Evolutionary conservation across 2,888 invertebrate genomes (phyloP).

Genomic region (Patella depressa): DNA sequence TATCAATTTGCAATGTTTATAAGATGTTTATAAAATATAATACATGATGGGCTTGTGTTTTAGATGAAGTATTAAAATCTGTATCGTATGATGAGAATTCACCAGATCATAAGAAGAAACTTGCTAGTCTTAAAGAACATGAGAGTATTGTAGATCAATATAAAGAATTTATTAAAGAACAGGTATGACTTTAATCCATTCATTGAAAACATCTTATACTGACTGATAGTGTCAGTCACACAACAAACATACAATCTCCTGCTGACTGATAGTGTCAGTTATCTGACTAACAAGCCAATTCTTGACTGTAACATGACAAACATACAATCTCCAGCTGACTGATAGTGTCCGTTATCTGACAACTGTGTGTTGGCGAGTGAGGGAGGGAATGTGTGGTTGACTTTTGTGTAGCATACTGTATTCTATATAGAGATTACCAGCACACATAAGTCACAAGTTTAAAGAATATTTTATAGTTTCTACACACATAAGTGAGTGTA

Average conservation of each 20-base stretch:
- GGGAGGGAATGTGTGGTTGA: too few relatives aligned
- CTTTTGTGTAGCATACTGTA: too few relatives aligned
- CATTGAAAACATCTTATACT: background rate
- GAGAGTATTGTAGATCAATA: slow-evolving; percentile 80
- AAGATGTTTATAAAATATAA: too few relatives aligned
- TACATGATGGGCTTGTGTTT: background rate
- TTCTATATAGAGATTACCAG: too few relatives aligned
- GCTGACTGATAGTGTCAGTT: background rate
- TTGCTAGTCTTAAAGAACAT: slow-evolving; percentile 65
- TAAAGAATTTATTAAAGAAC: slow-evolving; percentile 91
- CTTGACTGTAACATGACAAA: background rate
- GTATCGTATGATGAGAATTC: slow-evolving; percentile 64
- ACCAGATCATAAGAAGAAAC: slow-evolving; percentile 53
- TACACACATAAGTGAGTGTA: too few relatives aligned
- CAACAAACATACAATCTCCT: too few relatives aligned
- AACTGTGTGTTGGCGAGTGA: too few relatives aligned
- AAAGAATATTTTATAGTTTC: too few relatives aligned
- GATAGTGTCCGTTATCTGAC: too few relatives aligned
- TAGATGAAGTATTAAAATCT: slow-evolving; percentile 70
- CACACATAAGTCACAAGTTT: too few relatives aligned
- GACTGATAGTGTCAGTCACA: background rate
- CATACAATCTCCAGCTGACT: too few relatives aligned
- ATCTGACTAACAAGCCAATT: slow-evolving; percentile 11
- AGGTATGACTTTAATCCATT: slow-evolving; percentile 76
- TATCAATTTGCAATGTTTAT: too few relatives aligned